These are phyloP conservation scores for Metallyticus violacea DNA, from an alignment of 2,888 invertebrate species.

Conservation along the genomic window DNA sequence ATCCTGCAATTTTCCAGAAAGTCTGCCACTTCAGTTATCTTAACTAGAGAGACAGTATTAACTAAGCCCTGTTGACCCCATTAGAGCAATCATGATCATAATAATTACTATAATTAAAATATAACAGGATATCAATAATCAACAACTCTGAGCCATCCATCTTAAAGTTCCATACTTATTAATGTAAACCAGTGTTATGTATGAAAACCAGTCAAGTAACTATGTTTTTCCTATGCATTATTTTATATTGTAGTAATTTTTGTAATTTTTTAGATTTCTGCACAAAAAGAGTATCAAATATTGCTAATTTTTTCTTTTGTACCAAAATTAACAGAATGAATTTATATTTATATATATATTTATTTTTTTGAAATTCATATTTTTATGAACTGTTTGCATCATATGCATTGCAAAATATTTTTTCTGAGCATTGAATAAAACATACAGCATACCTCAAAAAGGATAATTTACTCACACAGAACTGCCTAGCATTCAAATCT, in stretches of 20 bases:
- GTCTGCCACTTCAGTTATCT: too few relatives aligned
- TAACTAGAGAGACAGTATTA: too few relatives aligned
- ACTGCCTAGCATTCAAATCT: background rate
- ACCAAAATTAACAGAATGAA: too few relatives aligned
- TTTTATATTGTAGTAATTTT: background rate
- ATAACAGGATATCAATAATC: background rate
- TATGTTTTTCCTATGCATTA: background rate
- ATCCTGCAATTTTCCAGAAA: background rate
- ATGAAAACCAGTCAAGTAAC: background rate
- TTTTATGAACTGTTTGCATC: background rate
- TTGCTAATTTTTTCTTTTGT: background rate
- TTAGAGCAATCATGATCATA: background rate
- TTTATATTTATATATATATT: too few relatives aligned
- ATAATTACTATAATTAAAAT: background rate
- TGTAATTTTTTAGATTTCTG: background rate
- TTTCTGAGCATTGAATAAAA: background rate
- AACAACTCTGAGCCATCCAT: background rate
- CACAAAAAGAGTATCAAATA: background rate
- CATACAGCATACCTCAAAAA: background rate
- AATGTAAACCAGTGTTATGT: background rate
- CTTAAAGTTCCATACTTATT: background rate
- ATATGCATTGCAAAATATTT: background rate
- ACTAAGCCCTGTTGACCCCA: background rate
- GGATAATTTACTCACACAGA: background rate
- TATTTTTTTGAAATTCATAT: background rate